phyloP scores from a whole-genome alignment of 2,113 vertebrate species.

The Progne subis region DNA sequence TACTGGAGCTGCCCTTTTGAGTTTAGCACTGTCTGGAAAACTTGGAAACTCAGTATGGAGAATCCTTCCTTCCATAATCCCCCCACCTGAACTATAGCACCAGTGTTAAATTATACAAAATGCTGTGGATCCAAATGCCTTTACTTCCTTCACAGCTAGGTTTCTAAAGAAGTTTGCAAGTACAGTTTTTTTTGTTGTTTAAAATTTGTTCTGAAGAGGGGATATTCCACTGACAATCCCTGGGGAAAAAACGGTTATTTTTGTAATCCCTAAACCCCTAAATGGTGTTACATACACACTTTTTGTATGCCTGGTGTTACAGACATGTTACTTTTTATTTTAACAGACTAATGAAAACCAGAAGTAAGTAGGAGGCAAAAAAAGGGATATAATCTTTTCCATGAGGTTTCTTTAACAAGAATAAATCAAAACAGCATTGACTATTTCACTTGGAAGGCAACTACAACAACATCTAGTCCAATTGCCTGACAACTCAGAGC shows the following conservation, averaged over 20 bases:
- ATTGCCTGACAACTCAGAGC: neutral
- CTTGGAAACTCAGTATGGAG: rapidly evolving
- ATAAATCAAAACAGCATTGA: neutral
- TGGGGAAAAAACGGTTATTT: neutral
- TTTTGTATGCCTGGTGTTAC: neutral
- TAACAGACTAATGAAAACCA: neutral
- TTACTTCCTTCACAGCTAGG: neutral
- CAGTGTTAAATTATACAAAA: neutral
- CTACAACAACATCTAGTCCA: neutral
- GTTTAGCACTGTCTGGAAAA: neutral
- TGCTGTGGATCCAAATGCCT: neutral
- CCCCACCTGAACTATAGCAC: neutral
- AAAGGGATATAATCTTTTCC: neutral
- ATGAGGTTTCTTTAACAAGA: neutral
- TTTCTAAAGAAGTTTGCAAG: neutral
- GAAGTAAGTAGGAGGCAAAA: neutral
- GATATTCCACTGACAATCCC: neutral
- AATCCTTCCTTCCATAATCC: neutral
- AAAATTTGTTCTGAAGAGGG: neutral
- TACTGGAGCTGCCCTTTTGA: neutral
- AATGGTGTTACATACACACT: neutral
- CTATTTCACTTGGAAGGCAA: neutral
- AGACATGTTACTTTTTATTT: neutral
- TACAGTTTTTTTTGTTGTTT: neutral
- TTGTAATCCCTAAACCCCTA: neutral